Conservation (phyloP, 2,888 invertebrate species). For the Bursaphelenchus okinawaensis region DNA sequence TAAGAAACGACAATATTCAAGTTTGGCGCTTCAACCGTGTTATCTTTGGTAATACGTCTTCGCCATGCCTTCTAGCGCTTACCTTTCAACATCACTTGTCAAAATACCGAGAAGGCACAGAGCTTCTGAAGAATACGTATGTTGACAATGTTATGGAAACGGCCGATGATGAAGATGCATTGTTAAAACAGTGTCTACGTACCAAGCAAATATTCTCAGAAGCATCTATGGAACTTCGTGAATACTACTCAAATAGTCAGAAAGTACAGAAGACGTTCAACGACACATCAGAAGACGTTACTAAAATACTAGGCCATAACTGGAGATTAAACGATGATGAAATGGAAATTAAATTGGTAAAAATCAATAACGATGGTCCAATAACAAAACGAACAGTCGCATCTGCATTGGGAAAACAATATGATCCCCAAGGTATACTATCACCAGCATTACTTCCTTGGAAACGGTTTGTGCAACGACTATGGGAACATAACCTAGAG, state of each 20-base stretch:
- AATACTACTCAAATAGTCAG: not conserved
- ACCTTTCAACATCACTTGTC: slow-evolving; percentile 12
- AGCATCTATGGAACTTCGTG: slow-evolving; percentile 13
- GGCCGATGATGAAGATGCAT: not conserved
- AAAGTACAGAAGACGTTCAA: not conserved
- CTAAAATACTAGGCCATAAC: not conserved
- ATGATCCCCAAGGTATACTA: not conserved
- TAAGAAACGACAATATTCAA: slow-evolving; percentile 16
- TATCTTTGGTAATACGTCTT: slow-evolving; percentile 27
- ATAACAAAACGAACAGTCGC: not conserved
- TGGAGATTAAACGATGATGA: not conserved
- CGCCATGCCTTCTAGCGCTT: slow-evolving; percentile 20
- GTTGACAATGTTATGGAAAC: slow-evolving; percentile 21
- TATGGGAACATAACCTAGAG: not conserved
- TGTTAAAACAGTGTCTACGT: not conserved
- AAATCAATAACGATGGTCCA: not conserved
- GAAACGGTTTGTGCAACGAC: not conserved
- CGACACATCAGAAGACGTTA: not conserved
- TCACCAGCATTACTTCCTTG: not conserved
- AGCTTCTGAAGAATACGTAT: slow-evolving; percentile 16
- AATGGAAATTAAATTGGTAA: too few species aligned
- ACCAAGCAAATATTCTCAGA: slow-evolving; percentile 10
- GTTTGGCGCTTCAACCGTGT: slow-evolving; percentile 26
- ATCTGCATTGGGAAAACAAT: not conserved
- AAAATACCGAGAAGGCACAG: not conserved